Evolutionary conservation across 2,797 vertebrate genomes (phyloP).

Genomic region (Leucoraja ocellata): DNA sequence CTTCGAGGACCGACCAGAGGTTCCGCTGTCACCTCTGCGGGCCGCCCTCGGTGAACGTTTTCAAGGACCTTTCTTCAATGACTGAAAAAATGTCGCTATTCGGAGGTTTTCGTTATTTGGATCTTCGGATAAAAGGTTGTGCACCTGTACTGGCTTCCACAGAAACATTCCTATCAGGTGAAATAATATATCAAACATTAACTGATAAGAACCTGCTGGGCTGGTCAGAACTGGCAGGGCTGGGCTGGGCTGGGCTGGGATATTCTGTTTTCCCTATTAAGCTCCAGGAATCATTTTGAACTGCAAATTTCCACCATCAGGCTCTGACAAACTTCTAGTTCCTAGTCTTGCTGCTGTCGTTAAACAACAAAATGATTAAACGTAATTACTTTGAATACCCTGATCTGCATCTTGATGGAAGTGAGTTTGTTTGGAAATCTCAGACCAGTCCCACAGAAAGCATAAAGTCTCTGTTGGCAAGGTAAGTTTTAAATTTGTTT

Average conservation of each 20-base stretch:
- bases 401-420: conserved; percentile 44
- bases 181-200: conserved; percentile 58
- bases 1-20: too few relatives aligned
- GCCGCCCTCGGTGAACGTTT: too few relatives aligned
- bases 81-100: too few relatives aligned
- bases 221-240: conserved; percentile 39
- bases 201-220: conserved; percentile 45
- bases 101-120: too few relatives aligned
- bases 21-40: too few relatives aligned
- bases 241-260: conserved; percentile 42
- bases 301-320: neutral
- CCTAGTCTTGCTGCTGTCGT: conserved; percentile 26
- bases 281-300: neutral
- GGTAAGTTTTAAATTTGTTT: conserved; percentile 50
- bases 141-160: neutral
- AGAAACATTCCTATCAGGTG: neutral
- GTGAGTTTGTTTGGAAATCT: conserved; percentile 37
- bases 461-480: conserved; percentile 50
- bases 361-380: conserved; percentile 49
- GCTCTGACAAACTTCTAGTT: neutral
- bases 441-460: conserved; percentile 47
- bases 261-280: neutral
- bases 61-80: too few relatives aligned
- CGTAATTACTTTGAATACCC: conserved; percentile 45
- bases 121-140: too few relatives aligned